phyloP scores from a whole-genome alignment of 1,140 invertebrate species.

The Stegodyphus mimosarum region DNA sequence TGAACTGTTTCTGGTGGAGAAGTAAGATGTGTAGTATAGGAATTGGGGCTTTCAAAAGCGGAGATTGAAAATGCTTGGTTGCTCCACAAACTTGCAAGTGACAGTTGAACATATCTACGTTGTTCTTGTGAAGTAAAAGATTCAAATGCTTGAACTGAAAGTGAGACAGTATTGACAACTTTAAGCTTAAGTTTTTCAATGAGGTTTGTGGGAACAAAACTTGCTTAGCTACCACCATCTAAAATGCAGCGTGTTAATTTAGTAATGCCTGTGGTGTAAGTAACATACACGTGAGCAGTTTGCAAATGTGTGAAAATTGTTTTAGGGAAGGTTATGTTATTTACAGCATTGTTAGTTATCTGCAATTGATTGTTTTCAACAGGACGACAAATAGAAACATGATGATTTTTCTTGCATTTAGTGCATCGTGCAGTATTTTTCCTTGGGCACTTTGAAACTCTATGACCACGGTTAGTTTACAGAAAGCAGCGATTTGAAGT shows the following conservation, averaged over 20 bases:
- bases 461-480: conserved; percentile 25
- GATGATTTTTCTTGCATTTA: conserved; percentile 29
- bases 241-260: no score
- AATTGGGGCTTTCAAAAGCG: no score
- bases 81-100: conserved; percentile 6
- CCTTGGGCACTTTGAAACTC: conserved; percentile 9
- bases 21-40: no score
- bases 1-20: no score
- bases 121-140: conserved; percentile 1
- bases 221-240: conserved; percentile 10
- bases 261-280: no score
- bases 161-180: background rate
- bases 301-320: no score
- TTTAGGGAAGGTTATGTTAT: conserved; percentile 9
- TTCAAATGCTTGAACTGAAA: conserved; percentile 19
- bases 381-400: conserved; percentile 22
- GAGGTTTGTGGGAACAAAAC: conserved; percentile 19
- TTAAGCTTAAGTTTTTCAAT: conserved; percentile 15
- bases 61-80: no score
- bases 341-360: background rate
- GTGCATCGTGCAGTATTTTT: conserved; percentile 12
- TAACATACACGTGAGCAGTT: no score
- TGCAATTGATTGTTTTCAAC: background rate
- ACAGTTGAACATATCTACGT: conserved; percentile 2
- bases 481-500: conserved; percentile 28